phyloP scores from a whole-genome alignment of 2,888 invertebrate species.

The Epirrhoe tristata region DNA sequence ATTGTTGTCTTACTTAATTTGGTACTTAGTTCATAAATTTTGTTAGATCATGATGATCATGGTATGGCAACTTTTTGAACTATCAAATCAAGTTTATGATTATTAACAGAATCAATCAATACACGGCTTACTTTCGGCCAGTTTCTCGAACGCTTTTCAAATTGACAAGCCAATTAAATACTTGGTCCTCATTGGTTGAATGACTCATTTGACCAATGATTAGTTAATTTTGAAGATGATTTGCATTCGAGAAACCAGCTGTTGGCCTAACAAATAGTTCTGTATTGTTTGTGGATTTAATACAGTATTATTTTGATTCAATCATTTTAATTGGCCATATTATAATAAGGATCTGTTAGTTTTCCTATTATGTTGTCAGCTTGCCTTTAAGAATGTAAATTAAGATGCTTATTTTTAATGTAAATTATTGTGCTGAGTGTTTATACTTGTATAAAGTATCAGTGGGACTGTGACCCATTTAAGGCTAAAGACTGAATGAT shows the following conservation, averaged over 20 bases:
- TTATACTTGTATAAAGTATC: not conserved
- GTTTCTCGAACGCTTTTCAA: no score
- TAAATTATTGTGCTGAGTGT: not conserved
- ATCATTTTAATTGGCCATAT: constrained; percentile 37
- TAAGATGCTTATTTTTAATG: constrained; percentile 1
- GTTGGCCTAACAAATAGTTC: constrained; percentile 34
- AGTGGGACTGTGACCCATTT: not conserved
- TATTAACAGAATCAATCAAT: not conserved
- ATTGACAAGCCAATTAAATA: no score
- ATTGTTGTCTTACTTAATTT: not conserved
- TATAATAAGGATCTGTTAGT: constrained; percentile 26
- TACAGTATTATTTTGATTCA: constrained; percentile 48
- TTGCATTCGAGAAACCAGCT: no score
- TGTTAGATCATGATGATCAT: not conserved
- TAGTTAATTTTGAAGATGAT: no score
- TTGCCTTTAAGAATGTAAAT: constrained; percentile 33
- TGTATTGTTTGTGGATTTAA: constrained; percentile 31
- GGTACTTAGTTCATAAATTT: not conserved
- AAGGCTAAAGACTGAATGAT: no score
- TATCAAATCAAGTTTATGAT: not conserved
- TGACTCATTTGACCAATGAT: no score
- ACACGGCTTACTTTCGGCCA: constrained; percentile 40
- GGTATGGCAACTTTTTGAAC: no score
- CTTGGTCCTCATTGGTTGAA: no score
- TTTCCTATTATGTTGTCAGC: constrained; percentile 31